Conservation (phyloP, 2,113 vertebrate genomes). For the Hydrolagus affinis region DNA sequence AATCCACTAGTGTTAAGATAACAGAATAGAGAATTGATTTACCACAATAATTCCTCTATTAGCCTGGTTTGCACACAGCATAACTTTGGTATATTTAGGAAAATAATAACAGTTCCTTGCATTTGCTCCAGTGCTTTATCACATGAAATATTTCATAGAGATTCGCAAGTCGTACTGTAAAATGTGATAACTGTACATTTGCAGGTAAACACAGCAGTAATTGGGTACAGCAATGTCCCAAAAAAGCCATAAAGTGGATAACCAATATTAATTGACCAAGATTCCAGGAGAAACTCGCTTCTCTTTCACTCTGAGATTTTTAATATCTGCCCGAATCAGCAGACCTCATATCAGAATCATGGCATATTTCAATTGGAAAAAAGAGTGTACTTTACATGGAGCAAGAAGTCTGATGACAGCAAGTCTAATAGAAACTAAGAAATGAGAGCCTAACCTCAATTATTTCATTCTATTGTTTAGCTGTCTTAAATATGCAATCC, state of each 20-base stretch:
- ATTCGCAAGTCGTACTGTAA: too few relatives aligned
- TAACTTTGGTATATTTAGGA: neutral
- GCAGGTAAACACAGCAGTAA: too few relatives aligned
- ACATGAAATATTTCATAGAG: too few relatives aligned
- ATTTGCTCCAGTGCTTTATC: too few relatives aligned
- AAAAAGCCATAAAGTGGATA: too few relatives aligned
- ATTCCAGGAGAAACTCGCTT: too few relatives aligned
- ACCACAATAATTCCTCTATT: neutral
- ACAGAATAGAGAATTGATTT: neutral
- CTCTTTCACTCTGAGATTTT: too few relatives aligned
- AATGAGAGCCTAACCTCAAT: too few relatives aligned
- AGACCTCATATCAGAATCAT: neutral
- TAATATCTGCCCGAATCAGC: too few relatives aligned
- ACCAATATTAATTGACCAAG: too few relatives aligned
- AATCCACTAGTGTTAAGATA: neutral
- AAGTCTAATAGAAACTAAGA: neutral
- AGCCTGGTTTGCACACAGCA: neutral
- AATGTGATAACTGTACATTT: too few relatives aligned
- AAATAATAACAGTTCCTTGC: neutral
- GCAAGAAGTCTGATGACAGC: neutral
- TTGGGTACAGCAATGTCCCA: too few relatives aligned
- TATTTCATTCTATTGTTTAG: neutral
- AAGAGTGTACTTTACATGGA: neutral
- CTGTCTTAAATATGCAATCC: neutral
- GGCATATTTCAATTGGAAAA: neutral